Evolutionary conservation across 92 coral and sea anemone species (phyloP), one percentile per base, ranked within the genome.

Genomic region (Umimayanthus chanpuru): DNA sequence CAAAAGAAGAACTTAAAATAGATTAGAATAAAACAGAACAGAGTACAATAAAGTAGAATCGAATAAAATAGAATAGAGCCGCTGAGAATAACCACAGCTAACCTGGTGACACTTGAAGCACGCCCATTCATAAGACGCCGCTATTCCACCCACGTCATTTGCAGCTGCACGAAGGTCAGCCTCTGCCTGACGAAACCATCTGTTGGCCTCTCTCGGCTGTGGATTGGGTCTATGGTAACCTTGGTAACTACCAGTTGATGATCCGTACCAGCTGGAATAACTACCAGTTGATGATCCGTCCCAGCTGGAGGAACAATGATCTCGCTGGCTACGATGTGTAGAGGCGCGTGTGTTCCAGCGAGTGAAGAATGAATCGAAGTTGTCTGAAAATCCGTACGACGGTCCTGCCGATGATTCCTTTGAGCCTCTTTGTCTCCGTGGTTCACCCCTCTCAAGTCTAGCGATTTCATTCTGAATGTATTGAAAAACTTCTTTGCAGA

Each of bases 61-160:
- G 58, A 47, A 79, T 3, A 28, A 11, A 5, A 11, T 5, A 36
- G 11, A 16, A 44, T 66, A 67, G 49, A 0, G 28, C 18, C 23
- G 0, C 39, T 18, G 39, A 44, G 29, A 67, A 44, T 39, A 26
- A 30, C 61, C 9, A 26, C 41, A 44, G 77, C 81, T 80, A 55
- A 94, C 97, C 97, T 94, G 97, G 90, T 94, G 96, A 61, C 94
- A 90, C 49, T 94, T 94, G 70, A 94, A 94, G 80, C 96, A 94
- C 10, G 84, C 94, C 97, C 97, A 94, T 88, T 94, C 97, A 68
- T 86, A 83, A 30, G 89, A 82, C 30, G 86, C 77, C 11, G 30
- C 68, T 26, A 2, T 30, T 28, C 23, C 47, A 20, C 21, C 12
- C 20, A 76, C 21, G 53, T 94, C 95, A 20, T 92, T 92, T 5